A percentile compares a stretch with the other conserved stretches of the same genome.
Conservation (phyloP, 2,113 vertebrate genomes). For the Caloenas nicobarica region DNA sequence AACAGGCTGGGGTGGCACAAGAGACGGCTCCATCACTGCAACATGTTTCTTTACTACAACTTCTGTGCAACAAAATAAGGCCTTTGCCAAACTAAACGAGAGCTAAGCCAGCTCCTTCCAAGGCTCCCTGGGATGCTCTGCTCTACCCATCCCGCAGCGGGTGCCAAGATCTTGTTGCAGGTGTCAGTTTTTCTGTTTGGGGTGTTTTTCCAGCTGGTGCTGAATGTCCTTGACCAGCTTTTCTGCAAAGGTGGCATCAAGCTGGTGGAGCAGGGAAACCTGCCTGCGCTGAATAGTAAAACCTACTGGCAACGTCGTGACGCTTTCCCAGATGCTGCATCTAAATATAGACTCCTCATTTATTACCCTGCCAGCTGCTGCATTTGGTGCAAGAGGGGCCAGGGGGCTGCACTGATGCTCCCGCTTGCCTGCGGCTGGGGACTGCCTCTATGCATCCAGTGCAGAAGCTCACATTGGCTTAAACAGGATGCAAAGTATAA, state of each 20-base stretch:
- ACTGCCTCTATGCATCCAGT: background rate
- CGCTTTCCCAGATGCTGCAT: slow-evolving; percentile 24
- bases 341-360: slow-evolving; percentile 72
- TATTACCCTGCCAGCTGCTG: slow-evolving; percentile 49
- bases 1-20: background rate
- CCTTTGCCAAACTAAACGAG: background rate
- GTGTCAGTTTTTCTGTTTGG: background rate
- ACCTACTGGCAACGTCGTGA: slow-evolving; percentile 29
- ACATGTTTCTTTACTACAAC: slow-evolving; percentile 1
- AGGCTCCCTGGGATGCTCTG: background rate
- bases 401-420: background rate
- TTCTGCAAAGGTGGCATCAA: slow-evolving; percentile 38
- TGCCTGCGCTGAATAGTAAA: slow-evolving; percentile 54
- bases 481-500: background rate
- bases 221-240: slow-evolving; percentile 28
- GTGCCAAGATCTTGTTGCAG: background rate
- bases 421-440: background rate
- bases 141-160: background rate
- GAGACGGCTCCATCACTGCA: background rate
- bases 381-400: background rate
- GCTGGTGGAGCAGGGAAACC: slow-evolving; percentile 37
- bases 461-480: background rate
- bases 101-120: background rate
- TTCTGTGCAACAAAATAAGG: slow-evolving; percentile 30
- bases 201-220: slow-evolving; percentile 9